Percentiles rank a stretch among this genome's conserved stretches.
Conservation (phyloP, 2,888 invertebrate species). For the Ennomos fuscantarius region DNA sequence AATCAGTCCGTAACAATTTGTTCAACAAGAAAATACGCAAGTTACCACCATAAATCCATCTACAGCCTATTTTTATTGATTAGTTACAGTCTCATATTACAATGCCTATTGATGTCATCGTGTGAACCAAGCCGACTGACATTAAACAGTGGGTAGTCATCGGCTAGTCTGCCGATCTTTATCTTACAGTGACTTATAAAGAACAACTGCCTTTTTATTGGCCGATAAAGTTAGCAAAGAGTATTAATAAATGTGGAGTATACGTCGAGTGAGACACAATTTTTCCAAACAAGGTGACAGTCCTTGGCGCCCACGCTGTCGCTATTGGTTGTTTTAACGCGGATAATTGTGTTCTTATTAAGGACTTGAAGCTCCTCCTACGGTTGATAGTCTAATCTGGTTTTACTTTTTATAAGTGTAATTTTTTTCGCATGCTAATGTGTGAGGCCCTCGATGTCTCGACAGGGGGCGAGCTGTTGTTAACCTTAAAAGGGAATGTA, state of each 20-base stretch:
- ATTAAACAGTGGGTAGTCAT: constrained; percentile 24
- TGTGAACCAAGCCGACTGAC: constrained; percentile 21
- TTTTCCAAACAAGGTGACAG: constrained; percentile 70
- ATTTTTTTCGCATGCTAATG: constrained; percentile 29
- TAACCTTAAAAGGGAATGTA: constrained; percentile 35
- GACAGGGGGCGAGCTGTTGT: constrained; percentile 25
- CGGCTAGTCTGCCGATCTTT: constrained; percentile 28
- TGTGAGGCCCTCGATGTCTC: constrained; percentile 21
- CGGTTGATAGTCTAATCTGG: constrained; percentile 38
- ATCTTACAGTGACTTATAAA: constrained; percentile 33
- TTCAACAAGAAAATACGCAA: constrained; percentile 17
- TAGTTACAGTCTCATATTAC: constrained; percentile 23
- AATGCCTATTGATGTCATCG: constrained; percentile 29
- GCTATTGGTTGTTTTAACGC: constrained; percentile 76
- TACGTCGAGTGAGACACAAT: constrained; percentile 62
- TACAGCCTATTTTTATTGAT: constrained; percentile 27
- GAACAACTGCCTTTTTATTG: constrained; percentile 35
- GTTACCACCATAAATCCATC: constrained; percentile 26
- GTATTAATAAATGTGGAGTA: constrained; percentile 54
- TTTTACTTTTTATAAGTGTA: constrained; percentile 23
- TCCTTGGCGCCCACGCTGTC: constrained; percentile 76
- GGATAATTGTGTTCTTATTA: constrained; percentile 78
- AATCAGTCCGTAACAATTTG: constrained; percentile 27
- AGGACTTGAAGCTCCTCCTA: constrained; percentile 70
- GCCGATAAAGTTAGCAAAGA: constrained; percentile 51